Evolutionary conservation across 2,888 invertebrate species (phyloP), one percentile per base, ranked within the genome.

Genomic region (Cataglyphis altisquamis): DNA sequence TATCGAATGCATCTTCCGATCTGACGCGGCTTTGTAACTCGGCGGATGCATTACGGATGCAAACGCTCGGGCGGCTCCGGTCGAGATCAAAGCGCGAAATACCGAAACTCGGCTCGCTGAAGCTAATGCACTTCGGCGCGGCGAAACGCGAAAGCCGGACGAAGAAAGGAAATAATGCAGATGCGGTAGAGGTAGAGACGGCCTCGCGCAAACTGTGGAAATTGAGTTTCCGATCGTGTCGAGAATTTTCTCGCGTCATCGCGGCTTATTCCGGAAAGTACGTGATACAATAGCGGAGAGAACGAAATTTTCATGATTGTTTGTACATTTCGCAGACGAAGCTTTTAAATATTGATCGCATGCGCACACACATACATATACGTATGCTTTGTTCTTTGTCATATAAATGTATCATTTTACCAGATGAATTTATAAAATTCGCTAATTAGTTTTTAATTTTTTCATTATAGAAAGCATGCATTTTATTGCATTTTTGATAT

Each of bases 21-120:
- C 45, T 57, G 60, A 74, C 73, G 64, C 60, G 75, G 74, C 86
- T 60, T 62, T 64, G 60, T 72, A 67, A 36, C 77, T 32, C 64
- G 78, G 21, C 64, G 63, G 73, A 78, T 87, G 63, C 66, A 67
- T 60, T 86, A 60, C 45, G 32, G 68, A 68, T 82, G 63, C 82
- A 64, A 48, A 72, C 73, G 21, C 45, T 52, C 52, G 55, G 48
- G 10, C 12, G 60, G 60, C 29, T 4, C 63, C 18, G 15, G 62
- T n/a, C 36, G 74, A 84, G 89, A 88, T 89, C 87, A 88, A 88
- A 89, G 87, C 36, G 63, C 63, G 55, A 39, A 87, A 88, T 70
- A 86, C 80, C 83, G 84, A 83, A 86, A 83, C 83, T 73, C 81
- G 36, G 12, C 77, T 68, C 78, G 60, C 48, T 39, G 62, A 62